Base-by-base conservation (phyloP, 2,797 vertebrate species). In the Pitangus sulphuratus region DNA sequence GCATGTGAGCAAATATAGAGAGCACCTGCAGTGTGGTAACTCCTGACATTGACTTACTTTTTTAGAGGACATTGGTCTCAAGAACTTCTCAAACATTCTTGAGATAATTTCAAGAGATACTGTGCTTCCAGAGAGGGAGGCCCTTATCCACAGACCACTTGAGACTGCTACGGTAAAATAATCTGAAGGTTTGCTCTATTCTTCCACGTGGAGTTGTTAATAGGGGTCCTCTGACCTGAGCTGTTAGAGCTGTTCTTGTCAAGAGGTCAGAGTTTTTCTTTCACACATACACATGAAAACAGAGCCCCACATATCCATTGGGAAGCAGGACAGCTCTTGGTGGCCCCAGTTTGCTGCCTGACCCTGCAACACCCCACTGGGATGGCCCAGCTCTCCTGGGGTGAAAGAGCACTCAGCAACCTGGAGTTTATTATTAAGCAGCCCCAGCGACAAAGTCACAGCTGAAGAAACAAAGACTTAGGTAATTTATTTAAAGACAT, bases 31-130 rank as follows among this genome's bases (percentile, higher is more conserved):
- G 62, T 4, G 37, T 28, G 25, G 3, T 5, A 79, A 58, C 35
- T 35, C 19, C 51, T 85, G 91, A 83, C 81, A 87, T 57, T 89
- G 92, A 82, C 70, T 89, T 69, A 89, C 58, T 94, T 84, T 61
- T 57, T 39, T 71, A 89, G 58, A 92, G 89, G 90, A 69, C 72
- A 44, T 62, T 44, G 71, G 37, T 51, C 81, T 82, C 62, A 72
- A 93, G 66, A 78, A 60, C 72, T 65, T 86, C 26, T 57, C 2
- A 64, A 28, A 42, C n/a, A 37, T 54, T 87, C 51, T 61, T n/a
- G 44, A 89, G 64, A 42, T 10, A 78, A 50, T 81, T 76, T 84
- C 31, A 54, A 79, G 70, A 83, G n/a, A 37, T 21, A 25, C 0
- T 19, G 39, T 75, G 58, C 61, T 84, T 93, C 50, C 60, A 24